Conservation (phyloP, 2,888 invertebrate species). For the Leptothorax acervorum region DNA sequence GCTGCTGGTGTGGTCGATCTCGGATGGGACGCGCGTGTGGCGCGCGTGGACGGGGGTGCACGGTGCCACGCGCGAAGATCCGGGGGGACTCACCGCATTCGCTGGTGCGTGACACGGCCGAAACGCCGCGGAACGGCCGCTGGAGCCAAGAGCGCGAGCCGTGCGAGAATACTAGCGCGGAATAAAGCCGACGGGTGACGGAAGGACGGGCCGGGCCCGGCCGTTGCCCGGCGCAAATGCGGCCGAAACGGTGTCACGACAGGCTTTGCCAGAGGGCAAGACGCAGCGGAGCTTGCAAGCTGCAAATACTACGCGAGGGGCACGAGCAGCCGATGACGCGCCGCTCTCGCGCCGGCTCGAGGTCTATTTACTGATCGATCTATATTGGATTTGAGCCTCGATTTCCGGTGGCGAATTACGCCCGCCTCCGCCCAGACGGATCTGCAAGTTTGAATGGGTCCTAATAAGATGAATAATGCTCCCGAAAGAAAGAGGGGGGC, state of each 20-base stretch:
- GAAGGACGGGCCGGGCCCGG: conserved; percentile 42
- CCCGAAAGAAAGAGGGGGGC: background rate
- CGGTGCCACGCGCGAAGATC: conserved; percentile 52
- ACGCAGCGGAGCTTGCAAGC: conserved; percentile 71
- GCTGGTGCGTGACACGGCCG: conserved; percentile 45
- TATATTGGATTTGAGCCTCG: conserved; percentile 84
- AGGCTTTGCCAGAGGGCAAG: conserved; percentile 83
- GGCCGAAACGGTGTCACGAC: conserved; percentile 84
- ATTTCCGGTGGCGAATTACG: conserved; percentile 68
- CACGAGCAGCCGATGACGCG: conserved; percentile 62
- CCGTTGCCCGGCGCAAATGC: conserved; percentile 57
- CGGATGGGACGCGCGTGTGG: background rate
- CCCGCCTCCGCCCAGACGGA: conserved; percentile 21
- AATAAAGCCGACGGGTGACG: conserved; percentile 48
- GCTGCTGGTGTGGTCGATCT: background rate
- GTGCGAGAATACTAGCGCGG: conserved; percentile 44
- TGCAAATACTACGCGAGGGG: conserved; percentile 76
- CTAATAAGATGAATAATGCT: background rate
- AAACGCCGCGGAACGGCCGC: conserved; percentile 22
- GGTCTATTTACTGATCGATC: conserved; percentile 85
- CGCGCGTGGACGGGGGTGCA: conserved; percentile 25
- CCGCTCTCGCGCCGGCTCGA: conserved; percentile 65
- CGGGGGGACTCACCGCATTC: conserved; percentile 59
- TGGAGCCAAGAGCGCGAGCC: conserved; percentile 36
- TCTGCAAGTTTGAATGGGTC: background rate